A percentile compares a stretch with the other conserved stretches of the same genome.
phyloP scores from a whole-genome alignment of 2,797 vertebrate species.

The Myotis pilosus region DNA sequence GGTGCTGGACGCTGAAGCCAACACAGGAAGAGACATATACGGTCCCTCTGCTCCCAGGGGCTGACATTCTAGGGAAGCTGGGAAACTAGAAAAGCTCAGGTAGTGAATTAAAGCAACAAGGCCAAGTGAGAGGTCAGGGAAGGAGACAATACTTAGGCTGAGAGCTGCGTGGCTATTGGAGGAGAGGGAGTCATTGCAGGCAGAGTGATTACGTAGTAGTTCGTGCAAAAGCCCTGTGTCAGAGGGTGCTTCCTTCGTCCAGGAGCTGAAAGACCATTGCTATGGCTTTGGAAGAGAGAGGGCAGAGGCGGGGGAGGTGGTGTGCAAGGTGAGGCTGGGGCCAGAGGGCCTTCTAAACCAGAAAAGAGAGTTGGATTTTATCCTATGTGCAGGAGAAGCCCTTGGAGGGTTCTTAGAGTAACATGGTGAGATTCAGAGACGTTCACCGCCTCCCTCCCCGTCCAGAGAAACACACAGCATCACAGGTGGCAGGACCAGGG shows the following conservation, averaged over 20 bases:
- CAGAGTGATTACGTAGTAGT: neutral
- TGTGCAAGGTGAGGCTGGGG: neutral
- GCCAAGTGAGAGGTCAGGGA: neutral
- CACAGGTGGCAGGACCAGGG: neutral
- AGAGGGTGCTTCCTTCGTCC: neutral
- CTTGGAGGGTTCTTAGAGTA: neutral
- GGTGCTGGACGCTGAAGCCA: neutral
- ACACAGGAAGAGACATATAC: neutral
- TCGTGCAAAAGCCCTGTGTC: neutral
- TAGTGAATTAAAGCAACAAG: neutral
- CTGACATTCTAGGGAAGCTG: neutral
- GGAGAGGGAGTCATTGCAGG: neutral
- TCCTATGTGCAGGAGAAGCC: no score
- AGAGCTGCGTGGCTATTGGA: neutral
- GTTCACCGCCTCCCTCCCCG: neutral
- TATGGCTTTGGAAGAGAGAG: neutral
- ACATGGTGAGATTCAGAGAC: neutral
- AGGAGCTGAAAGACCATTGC: neutral
- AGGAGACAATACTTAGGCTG: no score
- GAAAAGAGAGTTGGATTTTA: neutral
- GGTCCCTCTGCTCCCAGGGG: fast-evolving
- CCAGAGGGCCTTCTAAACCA: neutral
- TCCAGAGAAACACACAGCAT: neutral
- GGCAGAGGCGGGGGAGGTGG: fast-evolving
- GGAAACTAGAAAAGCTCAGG: neutral